These are phyloP conservation scores for Gadus chalcogrammus DNA, from an alignment of 2,113 vertebrate species.

Conservation along the genomic window DNA sequence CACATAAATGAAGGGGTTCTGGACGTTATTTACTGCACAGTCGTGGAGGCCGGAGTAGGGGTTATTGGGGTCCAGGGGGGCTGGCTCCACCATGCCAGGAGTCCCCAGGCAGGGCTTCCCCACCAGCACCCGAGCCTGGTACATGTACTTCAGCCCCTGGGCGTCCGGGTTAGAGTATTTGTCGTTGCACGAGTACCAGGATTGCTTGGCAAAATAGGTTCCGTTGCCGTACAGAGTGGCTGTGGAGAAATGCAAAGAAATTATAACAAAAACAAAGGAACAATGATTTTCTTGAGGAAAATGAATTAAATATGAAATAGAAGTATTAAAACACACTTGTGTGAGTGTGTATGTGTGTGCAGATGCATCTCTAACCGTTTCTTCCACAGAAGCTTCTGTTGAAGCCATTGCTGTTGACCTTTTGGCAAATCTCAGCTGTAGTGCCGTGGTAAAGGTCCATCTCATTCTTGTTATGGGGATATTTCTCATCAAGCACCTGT, in stretches of 20 bases:
- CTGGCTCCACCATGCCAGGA: constrained; percentile 37
- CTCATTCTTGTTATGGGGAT: constrained; percentile 45
- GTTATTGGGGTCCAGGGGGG: constrained; percentile 38
- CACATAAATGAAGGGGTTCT: constrained; percentile 49
- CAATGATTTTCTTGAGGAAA: too few relatives aligned
- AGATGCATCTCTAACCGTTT: constrained; percentile 40
- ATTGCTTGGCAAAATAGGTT: constrained; percentile 56
- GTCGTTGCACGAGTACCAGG: constrained; percentile 53
- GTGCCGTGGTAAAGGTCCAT: constrained; percentile 59
- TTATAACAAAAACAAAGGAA: too few relatives aligned
- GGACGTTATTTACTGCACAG: constrained; percentile 47
- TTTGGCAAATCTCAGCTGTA: constrained; percentile 47
- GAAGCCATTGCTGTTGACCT: constrained; percentile 55
- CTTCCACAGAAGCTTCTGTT: constrained; percentile 64
- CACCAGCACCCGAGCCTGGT: constrained; percentile 38
- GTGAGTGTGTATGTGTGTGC: not conserved
- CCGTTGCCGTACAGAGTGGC: constrained; percentile 47
- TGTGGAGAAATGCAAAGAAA: constrained; percentile 15
- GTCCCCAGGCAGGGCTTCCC: constrained; percentile 41
- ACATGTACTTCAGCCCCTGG: constrained; percentile 20
- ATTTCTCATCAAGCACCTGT: constrained; percentile 50
- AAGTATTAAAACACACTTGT: not conserved
- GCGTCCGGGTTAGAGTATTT: constrained; percentile 44
- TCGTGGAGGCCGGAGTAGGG: constrained; percentile 40
- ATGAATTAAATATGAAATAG: too few relatives aligned